These are phyloP conservation scores for Morinoia aosen DNA, from an alignment of 2,888 invertebrate genomes.

Conservation along the genomic window DNA sequence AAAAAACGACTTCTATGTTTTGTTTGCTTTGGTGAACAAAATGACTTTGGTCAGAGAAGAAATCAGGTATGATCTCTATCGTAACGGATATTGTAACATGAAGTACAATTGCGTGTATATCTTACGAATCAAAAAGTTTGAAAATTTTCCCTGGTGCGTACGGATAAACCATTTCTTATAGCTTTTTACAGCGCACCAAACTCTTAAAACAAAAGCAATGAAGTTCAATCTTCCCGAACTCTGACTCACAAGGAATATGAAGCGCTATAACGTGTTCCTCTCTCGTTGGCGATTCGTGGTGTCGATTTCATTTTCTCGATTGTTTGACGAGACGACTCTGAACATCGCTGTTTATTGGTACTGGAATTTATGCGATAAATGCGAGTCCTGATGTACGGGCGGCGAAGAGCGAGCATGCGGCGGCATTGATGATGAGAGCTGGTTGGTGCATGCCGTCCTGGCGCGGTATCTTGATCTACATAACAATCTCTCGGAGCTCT, in stretches of 20 bases:
- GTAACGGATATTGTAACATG: too few relatives aligned
- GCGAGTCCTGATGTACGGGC: neutral
- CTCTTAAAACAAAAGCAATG: neutral
- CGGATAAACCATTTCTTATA: neutral
- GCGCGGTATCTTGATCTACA: conserved; percentile 39
- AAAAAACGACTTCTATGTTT: too few relatives aligned
- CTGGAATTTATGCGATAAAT: neutral
- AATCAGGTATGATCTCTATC: too few relatives aligned
- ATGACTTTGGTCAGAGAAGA: too few relatives aligned
- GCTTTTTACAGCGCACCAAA: neutral
- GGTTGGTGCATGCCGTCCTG: neutral
- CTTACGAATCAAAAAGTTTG: too few relatives aligned
- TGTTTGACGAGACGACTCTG: neutral
- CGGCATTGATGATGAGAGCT: neutral
- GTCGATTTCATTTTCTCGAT: neutral
- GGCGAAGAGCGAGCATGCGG: neutral
- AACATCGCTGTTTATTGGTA: neutral
- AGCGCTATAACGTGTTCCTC: neutral
- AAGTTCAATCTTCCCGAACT: neutral
- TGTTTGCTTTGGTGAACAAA: too few relatives aligned
- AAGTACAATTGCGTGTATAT: too few relatives aligned
- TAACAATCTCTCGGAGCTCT: neutral
- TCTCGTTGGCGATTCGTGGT: neutral
- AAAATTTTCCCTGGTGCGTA: too few relatives aligned
- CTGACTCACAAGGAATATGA: neutral